Conservation (phyloP, 2,888 invertebrate genomes). For the Calameuta filiformis region DNA sequence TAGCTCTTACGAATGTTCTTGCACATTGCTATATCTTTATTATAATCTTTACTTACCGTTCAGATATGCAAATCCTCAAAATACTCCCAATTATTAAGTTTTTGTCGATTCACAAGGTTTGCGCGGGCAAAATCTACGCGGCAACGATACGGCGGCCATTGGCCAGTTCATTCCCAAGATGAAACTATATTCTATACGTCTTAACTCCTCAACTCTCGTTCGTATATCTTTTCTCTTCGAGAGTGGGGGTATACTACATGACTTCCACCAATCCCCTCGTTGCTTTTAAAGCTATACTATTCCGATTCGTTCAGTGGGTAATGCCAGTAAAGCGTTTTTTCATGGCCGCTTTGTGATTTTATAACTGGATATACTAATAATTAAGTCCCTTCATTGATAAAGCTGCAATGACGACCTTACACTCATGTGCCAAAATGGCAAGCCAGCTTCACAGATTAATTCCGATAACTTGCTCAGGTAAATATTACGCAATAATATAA, state of each 20-base stretch:
- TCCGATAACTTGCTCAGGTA: constrained; percentile 38
- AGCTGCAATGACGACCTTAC: constrained; percentile 43
- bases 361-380: background rate
- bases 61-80: background rate
- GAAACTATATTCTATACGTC: background rate
- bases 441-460: constrained; percentile 27
- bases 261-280: background rate
- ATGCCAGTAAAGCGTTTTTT: background rate
- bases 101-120: constrained; percentile 44
- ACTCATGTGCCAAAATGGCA: constrained; percentile 32
- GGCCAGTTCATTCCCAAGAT: background rate
- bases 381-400: background rate
- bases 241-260: background rate
- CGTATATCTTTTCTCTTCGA: background rate
- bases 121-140: constrained; percentile 59
- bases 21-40: background rate
- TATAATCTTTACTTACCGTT: constrained; percentile 6
- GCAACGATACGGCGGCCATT: constrained; percentile 47
- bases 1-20: background rate
- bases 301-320: background rate
- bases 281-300: background rate
- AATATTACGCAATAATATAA: constrained; percentile 6
- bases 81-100: constrained; percentile 34
- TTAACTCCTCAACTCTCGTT: background rate
- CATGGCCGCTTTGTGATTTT: background rate